Evolutionary conservation across 2,797 vertebrate genomes (phyloP), one percentile per base, ranked within the genome.

Genomic region (Apodemus agrarius): DNA sequence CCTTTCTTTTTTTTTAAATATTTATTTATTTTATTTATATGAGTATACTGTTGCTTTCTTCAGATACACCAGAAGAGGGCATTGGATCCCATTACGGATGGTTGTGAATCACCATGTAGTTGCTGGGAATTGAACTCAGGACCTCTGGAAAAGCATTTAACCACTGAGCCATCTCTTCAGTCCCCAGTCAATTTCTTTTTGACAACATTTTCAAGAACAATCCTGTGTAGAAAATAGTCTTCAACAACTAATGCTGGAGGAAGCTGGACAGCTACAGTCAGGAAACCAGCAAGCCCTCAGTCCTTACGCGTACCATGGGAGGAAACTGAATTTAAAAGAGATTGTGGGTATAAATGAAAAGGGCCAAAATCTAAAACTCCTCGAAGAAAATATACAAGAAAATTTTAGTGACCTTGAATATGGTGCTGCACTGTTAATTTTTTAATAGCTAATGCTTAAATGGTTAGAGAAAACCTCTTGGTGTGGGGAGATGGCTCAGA

Each of bases 361-460:
- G 46, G 43, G 3, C 14, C 84, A 61, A 95, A 67, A 40, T 26
- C 65, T 26, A 26, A 88, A 54, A 65, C 4, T 57, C 57, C 75
- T 89, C 86, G 61, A 80, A 91, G 52, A 61, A 96, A 95, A 88
- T 34, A 84, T 1, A 40, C 14, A 11, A 87, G 79, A 86, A 94
- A 61, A 61, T 61, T 61, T 61, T 24, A 26, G 22, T 61, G 59
- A 61, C 59, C 59, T 90, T 79, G 26, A 14, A 65, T 88, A 92
- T 81, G 85, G 65, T 17, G 54, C 17, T 13, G 29, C 22, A 22
- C 67, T 80, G 3, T 92, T 57, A 75, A 57, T 57, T 80, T 63
- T 63, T 79, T 65, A 89, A 63, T 22, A 92, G 52, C 74, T 61
- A 74, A 72, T 57, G 10, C 2, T 57, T 26, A 89, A 81, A 81